Evolutionary conservation across 2,888 invertebrate genomes (phyloP).

Genomic region (Thyatira batis): DNA sequence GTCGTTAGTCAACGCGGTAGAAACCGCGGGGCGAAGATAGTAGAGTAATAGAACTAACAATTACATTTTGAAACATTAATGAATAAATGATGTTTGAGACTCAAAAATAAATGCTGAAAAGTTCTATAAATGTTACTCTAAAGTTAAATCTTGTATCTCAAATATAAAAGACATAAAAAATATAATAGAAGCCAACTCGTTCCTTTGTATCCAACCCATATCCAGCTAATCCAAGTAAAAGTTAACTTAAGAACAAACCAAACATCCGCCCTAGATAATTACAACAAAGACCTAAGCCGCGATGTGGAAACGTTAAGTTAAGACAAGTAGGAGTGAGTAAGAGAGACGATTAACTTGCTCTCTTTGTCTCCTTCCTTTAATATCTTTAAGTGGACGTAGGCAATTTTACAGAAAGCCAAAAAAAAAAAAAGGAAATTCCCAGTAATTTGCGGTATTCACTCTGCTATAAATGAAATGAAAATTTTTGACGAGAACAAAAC

Average conservation of each 20-base stretch:
- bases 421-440: conserved; percentile 62
- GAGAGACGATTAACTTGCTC: conserved; percentile 54
- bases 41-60: too few species aligned
- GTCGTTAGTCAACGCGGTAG: too few species aligned
- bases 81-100: too few species aligned
- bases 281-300: conserved; percentile 14
- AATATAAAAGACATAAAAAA: background rate
- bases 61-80: too few species aligned
- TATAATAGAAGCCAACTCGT: background rate
- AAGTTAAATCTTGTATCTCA: too few species aligned
- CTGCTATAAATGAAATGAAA: conserved; percentile 73
- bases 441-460: conserved; percentile 73
- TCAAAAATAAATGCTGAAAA: too few species aligned
- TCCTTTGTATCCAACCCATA: background rate
- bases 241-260: conserved; percentile 19
- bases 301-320: conserved; percentile 11
- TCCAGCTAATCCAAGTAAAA: conserved; percentile 9
- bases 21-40: too few species aligned
- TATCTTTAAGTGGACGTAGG: conserved; percentile 76
- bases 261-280: conserved; percentile 21
- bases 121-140: too few species aligned
- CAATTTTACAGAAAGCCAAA: conserved; percentile 74
- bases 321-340: conserved; percentile 33
- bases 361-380: conserved; percentile 70
- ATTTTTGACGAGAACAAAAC: conserved; percentile 63